phyloP scores from a whole-genome alignment of 2,113 vertebrate genomes.

The Silurus glanis region DNA sequence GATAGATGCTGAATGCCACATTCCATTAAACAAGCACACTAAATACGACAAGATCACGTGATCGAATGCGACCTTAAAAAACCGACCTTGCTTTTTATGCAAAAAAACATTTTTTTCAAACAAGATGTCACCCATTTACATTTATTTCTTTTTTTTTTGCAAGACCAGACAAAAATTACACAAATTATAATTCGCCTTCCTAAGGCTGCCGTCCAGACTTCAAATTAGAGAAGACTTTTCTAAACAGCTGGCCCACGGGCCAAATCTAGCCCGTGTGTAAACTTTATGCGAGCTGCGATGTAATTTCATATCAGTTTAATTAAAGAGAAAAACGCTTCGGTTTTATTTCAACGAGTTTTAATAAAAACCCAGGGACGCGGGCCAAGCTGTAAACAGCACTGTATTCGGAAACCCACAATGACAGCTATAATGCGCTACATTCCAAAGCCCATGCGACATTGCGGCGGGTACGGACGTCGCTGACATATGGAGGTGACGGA shows the following conservation, averaged over 20 bases:
- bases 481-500: background rate
- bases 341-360: slow-evolving; percentile 32
- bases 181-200: slow-evolving; percentile 2
- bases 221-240: slow-evolving; percentile 20
- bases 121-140: background rate
- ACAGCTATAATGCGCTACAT: background rate
- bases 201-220: slow-evolving; percentile 21
- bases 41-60: background rate
- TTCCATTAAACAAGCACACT: slow-evolving; percentile 24
- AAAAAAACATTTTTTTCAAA: background rate
- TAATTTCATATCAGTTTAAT: slow-evolving; percentile 37
- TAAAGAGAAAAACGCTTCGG: slow-evolving; percentile 14
- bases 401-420: background rate
- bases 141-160: background rate
- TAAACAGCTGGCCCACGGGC: slow-evolving; percentile 33
- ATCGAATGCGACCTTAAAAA: background rate
- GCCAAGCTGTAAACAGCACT: slow-evolving; percentile 26
- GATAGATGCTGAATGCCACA: slow-evolving; percentile 13
- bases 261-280: slow-evolving; percentile 29
- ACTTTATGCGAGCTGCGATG: slow-evolving; percentile 24
- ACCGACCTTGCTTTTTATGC: background rate
- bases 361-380: background rate
- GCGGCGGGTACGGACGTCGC: background rate
- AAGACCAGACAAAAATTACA: slow-evolving; percentile 17
- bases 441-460: background rate